These are phyloP conservation scores for Rhinichthys osculus DNA, from an alignment of 2,797 vertebrate species.

Conservation along the genomic window DNA sequence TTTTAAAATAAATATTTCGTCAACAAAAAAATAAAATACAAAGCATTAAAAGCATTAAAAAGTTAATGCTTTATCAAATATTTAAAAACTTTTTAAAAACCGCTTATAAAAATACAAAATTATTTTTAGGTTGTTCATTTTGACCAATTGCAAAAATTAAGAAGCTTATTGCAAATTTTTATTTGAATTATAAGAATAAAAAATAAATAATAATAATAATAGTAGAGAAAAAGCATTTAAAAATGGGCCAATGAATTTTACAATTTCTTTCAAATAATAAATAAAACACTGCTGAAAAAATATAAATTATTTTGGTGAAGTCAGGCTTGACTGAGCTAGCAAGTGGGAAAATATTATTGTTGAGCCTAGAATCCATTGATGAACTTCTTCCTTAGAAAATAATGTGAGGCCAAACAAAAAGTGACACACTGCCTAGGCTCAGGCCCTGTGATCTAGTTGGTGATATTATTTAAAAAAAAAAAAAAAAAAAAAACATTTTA, in stretches of 20 bases:
- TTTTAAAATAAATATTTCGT: background rate
- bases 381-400: background rate
- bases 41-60: background rate
- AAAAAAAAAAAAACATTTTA: slow-evolving; percentile 3
- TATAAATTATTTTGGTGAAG: background rate
- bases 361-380: background rate
- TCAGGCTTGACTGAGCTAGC: background rate
- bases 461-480: no score
- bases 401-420: background rate
- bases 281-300: background rate
- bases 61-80: background rate
- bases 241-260: background rate
- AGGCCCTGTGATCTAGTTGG: background rate
- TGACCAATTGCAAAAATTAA: background rate
- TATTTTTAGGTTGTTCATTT: no score
- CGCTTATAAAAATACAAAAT: background rate
- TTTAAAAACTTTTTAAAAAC: background rate
- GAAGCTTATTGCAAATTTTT: background rate
- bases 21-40: background rate
- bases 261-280: background rate
- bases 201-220: background rate
- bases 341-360: background rate
- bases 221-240: no score
- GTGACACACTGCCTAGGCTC: background rate
- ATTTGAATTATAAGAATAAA: background rate